Percentiles rank a stretch among this genome's conserved stretches.
Evolutionary conservation across 2,113 vertebrate species (phyloP).

Genomic region (Hemiprocne comata): DNA sequence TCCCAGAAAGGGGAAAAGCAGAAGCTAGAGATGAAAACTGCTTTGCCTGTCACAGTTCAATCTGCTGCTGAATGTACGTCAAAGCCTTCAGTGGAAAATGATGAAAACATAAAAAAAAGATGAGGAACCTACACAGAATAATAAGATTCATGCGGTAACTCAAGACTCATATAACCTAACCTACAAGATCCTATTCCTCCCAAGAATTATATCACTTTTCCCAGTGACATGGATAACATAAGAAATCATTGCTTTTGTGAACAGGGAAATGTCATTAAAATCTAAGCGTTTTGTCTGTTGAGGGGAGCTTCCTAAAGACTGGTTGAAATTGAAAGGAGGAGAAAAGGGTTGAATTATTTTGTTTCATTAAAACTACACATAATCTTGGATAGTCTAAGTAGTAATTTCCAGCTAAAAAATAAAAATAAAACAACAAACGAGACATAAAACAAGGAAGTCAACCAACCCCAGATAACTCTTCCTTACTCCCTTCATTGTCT

Average conservation of each 20-base stretch:
- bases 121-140: neutral
- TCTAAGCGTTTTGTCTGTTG: neutral
- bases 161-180: neutral
- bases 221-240: neutral
- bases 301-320: neutral
- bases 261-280: slow-evolving; percentile 14
- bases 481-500: neutral
- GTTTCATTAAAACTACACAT: neutral
- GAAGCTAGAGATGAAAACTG: neutral
- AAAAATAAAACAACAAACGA: neutral
- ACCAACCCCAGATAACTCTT: neutral
- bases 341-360: neutral
- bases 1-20: neutral
- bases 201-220: slow-evolving; percentile 5
- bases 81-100: neutral
- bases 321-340: neutral
- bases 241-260: slow-evolving; percentile 21
- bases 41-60: neutral
- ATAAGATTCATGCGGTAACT: neutral
- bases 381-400: neutral
- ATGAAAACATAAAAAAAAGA: slow-evolving; percentile 4
- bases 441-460: neutral
- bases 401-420: slow-evolving; percentile 6
- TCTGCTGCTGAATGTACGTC: neutral
- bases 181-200: neutral